A percentile compares a stretch with the other conserved stretches of the same genome.
Evolutionary conservation across 2,888 invertebrate genomes (phyloP).

Genomic region (Orgyia antiqua): DNA sequence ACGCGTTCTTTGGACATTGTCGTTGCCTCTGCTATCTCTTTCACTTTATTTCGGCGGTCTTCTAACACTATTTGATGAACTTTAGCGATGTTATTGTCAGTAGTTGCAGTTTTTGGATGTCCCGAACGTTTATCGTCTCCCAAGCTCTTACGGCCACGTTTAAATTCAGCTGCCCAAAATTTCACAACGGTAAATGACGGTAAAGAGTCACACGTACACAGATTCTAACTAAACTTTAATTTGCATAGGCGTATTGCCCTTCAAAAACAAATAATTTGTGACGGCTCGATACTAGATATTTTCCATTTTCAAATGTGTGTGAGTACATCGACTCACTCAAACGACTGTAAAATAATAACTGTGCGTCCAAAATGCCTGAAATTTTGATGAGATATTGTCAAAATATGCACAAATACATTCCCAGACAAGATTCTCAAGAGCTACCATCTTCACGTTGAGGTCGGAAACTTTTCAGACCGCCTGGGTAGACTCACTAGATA

Average conservation of each 20-base stretch:
- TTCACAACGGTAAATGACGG: slow-evolving; percentile 15
- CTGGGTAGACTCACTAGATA: no score
- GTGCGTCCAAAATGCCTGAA: slow-evolving; percentile 5
- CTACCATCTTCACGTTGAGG: no score
- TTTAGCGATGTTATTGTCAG: slow-evolving; percentile 4
- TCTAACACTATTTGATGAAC: slow-evolving; percentile 10
- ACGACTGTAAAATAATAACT: slow-evolving; percentile 7
- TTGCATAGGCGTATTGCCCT: slow-evolving; percentile 9
- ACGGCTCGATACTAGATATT: slow-evolving; percentile 9
- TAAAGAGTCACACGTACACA: slow-evolving; percentile 10
- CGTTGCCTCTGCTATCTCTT: background rate
- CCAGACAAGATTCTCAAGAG: no score
- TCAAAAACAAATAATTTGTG: slow-evolving; percentile 2
- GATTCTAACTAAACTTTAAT: slow-evolving; percentile 4
- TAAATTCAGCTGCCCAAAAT: slow-evolving; percentile 20
- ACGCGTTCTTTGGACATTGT: slow-evolving; percentile 2
- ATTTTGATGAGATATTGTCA: slow-evolving; percentile 6
- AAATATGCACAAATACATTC: slow-evolving; percentile 4
- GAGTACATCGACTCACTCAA: slow-evolving; percentile 8
- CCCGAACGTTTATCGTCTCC: slow-evolving; percentile 17
- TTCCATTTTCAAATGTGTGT: slow-evolving; percentile 10
- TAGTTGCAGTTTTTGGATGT: slow-evolving; percentile 11
- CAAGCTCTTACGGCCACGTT: slow-evolving; percentile 17
- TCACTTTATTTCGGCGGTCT: background rate
- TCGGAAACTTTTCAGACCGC: no score